These are phyloP conservation scores for Dromas ardeola DNA, from an alignment of 2,113 vertebrate genomes.

Conservation along the genomic window DNA sequence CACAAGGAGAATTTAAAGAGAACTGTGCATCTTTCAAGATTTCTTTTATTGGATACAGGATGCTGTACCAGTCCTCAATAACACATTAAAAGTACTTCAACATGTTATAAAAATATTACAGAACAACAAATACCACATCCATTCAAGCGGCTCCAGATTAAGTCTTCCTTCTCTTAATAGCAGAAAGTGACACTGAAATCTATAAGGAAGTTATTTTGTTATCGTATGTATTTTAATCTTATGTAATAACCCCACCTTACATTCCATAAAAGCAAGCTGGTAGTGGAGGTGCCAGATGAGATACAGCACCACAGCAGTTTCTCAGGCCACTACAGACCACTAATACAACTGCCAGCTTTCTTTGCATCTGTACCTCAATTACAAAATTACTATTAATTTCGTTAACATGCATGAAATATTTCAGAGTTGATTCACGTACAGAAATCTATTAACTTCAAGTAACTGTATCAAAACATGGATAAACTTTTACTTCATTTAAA, in stretches of 20 bases:
- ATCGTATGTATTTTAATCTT: accelerated
- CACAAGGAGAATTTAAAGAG: neutral
- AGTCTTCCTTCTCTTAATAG: neutral
- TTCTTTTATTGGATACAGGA: neutral
- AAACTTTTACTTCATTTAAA: neutral
- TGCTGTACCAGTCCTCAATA: neutral
- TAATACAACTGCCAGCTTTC: neutral
- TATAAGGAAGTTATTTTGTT: neutral
- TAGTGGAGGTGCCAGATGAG: neutral
- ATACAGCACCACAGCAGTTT: neutral
- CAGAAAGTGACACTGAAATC: neutral
- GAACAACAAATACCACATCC: neutral
- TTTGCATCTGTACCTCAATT: neutral
- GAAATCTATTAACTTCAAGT: neutral
- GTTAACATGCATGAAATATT: neutral
- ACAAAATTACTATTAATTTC: neutral
- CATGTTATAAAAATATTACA: neutral
- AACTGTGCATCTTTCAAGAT: neutral
- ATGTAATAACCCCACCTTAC: neutral
- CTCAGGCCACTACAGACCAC: neutral
- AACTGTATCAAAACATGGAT: neutral
- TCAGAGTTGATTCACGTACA: neutral
- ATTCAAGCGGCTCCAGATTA: neutral
- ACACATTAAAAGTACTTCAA: neutral
- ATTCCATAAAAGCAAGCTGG: neutral